phyloP scores from a whole-genome alignment of 2,888 invertebrate genomes.

The Lottia gigantea region DNA sequence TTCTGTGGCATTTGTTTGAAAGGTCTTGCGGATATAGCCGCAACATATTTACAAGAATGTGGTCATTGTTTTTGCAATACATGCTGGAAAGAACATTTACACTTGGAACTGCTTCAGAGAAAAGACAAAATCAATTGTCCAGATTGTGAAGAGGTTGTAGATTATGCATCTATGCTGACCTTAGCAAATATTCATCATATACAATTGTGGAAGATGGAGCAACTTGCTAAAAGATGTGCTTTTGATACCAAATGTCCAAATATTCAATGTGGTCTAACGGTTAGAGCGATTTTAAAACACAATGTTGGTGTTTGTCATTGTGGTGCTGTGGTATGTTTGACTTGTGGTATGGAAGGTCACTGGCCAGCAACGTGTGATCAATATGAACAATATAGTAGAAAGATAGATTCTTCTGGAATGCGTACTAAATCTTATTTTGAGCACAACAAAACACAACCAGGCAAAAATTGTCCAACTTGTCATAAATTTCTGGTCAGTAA shows the following conservation, averaged over 20 bases:
- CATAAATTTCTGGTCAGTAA: conserved; percentile 40
- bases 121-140: conserved; percentile 26
- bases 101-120: conserved; percentile 21
- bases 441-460: conserved; percentile 23
- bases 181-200: conserved; percentile 26
- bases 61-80: conserved; percentile 33
- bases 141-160: conserved; percentile 27
- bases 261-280: conserved; percentile 30
- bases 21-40: conserved; percentile 4
- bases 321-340: conserved; percentile 38
- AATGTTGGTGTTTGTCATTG: conserved; percentile 29
- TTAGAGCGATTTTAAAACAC: conserved; percentile 19
- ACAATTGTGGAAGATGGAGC: conserved; percentile 18
- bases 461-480: conserved; percentile 46
- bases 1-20: conserved; percentile 8
- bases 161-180: conserved; percentile 27
- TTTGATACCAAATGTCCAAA: conserved; percentile 14
- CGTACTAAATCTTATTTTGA: too few relatives aligned
- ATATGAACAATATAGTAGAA: conserved; percentile 28
- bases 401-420: conserved; percentile 28
- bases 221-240: conserved; percentile 20
- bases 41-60: conserved; percentile 27
- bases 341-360: conserved; percentile 41
- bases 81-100: conserved; percentile 31
- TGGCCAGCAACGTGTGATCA: conserved; percentile 45